A percentile compares a stretch with the other conserved stretches of the same genome.
phyloP scores from a whole-genome alignment of 2,113 vertebrate species.

The Mesitornis unicolor region DNA sequence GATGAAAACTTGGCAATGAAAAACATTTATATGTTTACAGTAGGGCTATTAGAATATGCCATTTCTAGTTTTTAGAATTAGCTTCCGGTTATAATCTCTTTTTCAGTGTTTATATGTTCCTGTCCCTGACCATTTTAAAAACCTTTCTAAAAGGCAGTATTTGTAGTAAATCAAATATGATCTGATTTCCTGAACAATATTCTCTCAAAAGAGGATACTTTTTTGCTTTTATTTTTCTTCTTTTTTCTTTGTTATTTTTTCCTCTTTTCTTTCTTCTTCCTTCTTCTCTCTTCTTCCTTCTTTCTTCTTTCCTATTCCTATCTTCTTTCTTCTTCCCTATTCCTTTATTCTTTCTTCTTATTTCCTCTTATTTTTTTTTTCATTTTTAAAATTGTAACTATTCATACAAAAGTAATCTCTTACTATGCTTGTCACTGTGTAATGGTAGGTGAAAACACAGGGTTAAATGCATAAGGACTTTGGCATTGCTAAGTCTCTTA shows the following conservation, averaged over 20 bases:
- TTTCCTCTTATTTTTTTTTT: too few species aligned
- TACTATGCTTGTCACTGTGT: neutral
- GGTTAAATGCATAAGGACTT: neutral
- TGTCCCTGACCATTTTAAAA: neutral
- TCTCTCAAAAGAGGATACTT: neutral
- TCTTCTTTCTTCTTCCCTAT: neutral
- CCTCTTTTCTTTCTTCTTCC: accelerated
- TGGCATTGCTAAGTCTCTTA: neutral
- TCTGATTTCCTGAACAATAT: neutral
- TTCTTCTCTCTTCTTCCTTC: too few species aligned
- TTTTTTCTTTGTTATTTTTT: neutral
- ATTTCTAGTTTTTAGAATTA: constrained; percentile 31
- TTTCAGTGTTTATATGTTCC: neutral
- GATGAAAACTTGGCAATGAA: constrained; percentile 13
- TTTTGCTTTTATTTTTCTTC: too few species aligned
- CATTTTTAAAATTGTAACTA: neutral
- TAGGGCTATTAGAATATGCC: neutral
- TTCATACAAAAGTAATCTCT: neutral
- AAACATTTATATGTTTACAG: constrained; percentile 30
- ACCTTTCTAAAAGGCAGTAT: neutral
- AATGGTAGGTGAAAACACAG: neutral
- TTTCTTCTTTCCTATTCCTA: too few species aligned
- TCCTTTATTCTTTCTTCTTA: neutral
- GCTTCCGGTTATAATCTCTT: neutral
- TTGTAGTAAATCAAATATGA: neutral